Evolutionary conservation across 2,797 vertebrate species (phyloP), one percentile per base, ranked within the genome.

Genomic region (Girardinus metallicus): DNA sequence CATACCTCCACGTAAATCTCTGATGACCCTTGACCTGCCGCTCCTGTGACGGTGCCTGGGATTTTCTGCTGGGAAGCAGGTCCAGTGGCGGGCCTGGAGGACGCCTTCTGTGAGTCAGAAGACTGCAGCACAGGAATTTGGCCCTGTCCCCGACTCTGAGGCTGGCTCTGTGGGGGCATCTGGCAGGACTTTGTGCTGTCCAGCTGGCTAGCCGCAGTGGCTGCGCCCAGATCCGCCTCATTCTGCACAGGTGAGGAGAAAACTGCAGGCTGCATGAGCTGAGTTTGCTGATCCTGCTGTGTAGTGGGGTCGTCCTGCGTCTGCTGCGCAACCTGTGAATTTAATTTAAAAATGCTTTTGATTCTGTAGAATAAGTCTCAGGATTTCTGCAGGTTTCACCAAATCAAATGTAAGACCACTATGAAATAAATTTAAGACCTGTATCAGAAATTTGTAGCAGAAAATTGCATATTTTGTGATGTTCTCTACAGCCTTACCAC

Each of bases 1-100:
- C 76, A 47, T 91, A 96, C 95, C 93, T 96, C 95, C 4, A 60
- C 39, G 74, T 57, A 90, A 68, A 76, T 75, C 74, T 93, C 95
- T 53, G 91, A 8, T 44, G 82, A 86, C 81, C 76, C 88, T 75
- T 87, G 91, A 84, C 88, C 72, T 68, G 83, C 74, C 62, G 86
- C 73, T 83, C 86, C 94, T 29, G 85, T 73, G 53, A 87, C 21
- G 72, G 74, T 64, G 79, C 77, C 60, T 62, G 80, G 79, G 73
- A 83, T 92, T 83, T 91, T 92, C 83, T 94, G 95, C 92, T 86
- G 94, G 91, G 92, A 72, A 82, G 78, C 76, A 75, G 87, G 86
- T 76, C 41, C 68, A 29, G 79, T 81, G 74, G 85, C 84, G 86
- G 88, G 84, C n/a, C 82, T 92, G 46, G 87, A 78, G 16, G 83